Base-by-base conservation (phyloP, 2,888 invertebrate species). In the Dolichopus griseipennis region DNA sequence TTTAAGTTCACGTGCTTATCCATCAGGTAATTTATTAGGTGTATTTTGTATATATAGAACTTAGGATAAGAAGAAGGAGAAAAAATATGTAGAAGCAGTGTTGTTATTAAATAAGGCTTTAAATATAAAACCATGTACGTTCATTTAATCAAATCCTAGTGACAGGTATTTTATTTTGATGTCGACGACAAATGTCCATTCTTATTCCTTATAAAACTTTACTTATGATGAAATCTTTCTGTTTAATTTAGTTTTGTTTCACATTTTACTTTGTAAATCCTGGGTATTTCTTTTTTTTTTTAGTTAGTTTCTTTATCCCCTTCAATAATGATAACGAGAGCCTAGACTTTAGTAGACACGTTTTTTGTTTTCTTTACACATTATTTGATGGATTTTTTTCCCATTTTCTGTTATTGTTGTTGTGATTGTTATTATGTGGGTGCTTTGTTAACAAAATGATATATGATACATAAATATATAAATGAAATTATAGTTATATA, bases 111-210 rank as follows among this genome's bases (percentile, higher is more conserved):
- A 27, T 27, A 37, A 37, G 37, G 8, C 37, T 27, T 27, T 37
- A 37, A 37, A 37, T 37, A 12, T 37, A 37, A 37, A 37, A 37
- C 9, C 15, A 52, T 52, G 18, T 52, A 2, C 52, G 6, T 52
- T 52, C 52, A 52, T 52, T 52, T 52, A 52, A 52, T 52, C 52
- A 52, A 52, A 52, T 18, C 52, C 15, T 52, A 27, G 52, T 52
- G 52, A 52, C 52, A 52, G 52, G 52, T 52, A 52, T 52, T 52
- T 52, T 52, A 52, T 52, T n/a, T 52, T 52, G 52, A 52, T 52
- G 52, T 7, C 52, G 52, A 52, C 52, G 52, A 52, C 52, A 52
- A 52, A 52, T 52, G 18, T 52, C 52, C n/a, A 12, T 52, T 18
- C 15, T 52, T n/a, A 52, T 52, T 37, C 8, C 8, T 10, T 37